Percentiles rank a stretch among this genome's conserved stretches.
Evolutionary conservation across 2,113 vertebrate species (phyloP).

Genomic region (Sinocyclocheilus grahami): DNA sequence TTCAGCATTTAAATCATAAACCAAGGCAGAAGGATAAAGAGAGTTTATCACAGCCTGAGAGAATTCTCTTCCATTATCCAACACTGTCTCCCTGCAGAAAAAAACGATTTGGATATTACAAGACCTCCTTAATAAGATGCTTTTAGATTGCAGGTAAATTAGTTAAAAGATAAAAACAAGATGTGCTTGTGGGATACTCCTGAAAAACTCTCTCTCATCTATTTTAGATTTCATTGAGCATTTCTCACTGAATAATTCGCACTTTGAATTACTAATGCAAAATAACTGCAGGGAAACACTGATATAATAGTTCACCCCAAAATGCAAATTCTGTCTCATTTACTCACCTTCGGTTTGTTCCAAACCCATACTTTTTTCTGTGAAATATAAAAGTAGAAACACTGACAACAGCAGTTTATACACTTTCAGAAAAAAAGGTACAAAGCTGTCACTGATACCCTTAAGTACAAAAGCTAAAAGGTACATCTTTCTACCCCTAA

Average conservation of each 20-base stretch:
- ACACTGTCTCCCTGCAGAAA: neutral
- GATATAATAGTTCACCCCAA: neutral
- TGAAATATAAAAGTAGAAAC: neutral
- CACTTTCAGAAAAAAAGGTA: too few species aligned
- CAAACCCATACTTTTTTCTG: neutral
- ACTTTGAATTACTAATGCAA: neutral
- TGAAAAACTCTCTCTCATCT: neutral
- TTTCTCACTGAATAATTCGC: too few species aligned
- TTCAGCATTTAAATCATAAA: conserved; percentile 17
- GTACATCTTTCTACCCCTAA: too few species aligned
- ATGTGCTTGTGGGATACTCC: neutral
- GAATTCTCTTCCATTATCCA: neutral
- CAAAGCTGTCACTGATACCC: too few species aligned
- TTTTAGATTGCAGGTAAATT: neutral
- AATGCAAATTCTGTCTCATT: too few species aligned
- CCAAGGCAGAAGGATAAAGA: neutral
- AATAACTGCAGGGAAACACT: neutral
- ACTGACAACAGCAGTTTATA: neutral
- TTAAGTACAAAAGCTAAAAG: too few species aligned
- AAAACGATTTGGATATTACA: neutral
- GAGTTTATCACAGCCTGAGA: neutral
- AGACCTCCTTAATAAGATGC: neutral
- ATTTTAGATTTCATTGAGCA: neutral
- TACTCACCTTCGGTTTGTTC: neutral
- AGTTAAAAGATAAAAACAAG: neutral